A percentile compares a stretch with the other conserved stretches of the same genome.
These are phyloP conservation scores for Anas acuta DNA, from an alignment of 2,797 vertebrate genomes.

Conservation along the genomic window DNA sequence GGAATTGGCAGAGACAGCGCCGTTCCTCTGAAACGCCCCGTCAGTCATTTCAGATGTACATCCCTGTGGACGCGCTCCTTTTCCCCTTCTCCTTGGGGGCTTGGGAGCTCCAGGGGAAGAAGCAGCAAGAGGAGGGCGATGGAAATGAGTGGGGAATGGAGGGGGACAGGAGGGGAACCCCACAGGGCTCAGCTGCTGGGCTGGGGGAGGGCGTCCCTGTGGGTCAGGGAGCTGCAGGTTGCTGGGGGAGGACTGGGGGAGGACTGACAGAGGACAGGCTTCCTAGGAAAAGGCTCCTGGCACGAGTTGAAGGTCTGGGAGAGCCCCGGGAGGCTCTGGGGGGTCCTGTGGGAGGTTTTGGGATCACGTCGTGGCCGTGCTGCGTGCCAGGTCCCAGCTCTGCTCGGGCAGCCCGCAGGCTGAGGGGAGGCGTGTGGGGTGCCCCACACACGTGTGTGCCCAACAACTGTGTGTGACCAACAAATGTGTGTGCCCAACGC, in stretches of 20 bases:
- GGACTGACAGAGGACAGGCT: background rate
- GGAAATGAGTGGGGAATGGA: background rate
- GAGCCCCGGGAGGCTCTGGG: no score
- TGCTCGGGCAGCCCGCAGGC: no score
- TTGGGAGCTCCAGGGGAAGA: background rate
- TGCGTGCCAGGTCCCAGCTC: fast-evolving
- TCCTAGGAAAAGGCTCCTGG: background rate
- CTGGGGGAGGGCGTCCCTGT: background rate
- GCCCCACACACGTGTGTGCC: no score
- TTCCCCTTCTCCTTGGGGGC: background rate
- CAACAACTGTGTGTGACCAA: no score
- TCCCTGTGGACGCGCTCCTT: no score
- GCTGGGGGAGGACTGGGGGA: background rate
- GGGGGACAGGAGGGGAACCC: background rate
- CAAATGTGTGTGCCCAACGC: no score
- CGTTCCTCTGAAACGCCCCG: fast-evolving
- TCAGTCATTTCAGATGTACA: background rate
- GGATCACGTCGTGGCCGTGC: fast-evolving
- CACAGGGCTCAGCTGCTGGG: background rate
- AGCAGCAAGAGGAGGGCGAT: background rate
- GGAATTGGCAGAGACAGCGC: background rate
- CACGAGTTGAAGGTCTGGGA: background rate
- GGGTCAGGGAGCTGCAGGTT: background rate
- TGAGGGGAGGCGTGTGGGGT: background rate
- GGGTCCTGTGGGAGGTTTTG: background rate